Evolutionary conservation across 2,888 invertebrate genomes (phyloP), one percentile per base, ranked within the genome.

Genomic region (Actias luna): DNA sequence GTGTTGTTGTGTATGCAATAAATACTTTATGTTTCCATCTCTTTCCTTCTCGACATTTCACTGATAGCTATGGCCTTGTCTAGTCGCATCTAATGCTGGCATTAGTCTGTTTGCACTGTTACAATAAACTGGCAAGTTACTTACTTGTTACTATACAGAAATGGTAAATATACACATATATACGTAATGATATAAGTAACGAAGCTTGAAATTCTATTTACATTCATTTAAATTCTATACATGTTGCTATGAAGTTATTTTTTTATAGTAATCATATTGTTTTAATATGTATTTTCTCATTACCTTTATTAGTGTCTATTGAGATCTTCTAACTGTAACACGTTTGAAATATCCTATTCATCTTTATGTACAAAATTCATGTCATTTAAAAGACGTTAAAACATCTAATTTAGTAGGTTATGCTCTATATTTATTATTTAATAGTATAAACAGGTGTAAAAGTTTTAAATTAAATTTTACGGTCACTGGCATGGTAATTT

Each of bases 11-110:
- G 87, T 90, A 88, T 91, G 92, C 89, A 90, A 89, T 89, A 91
- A 90, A 89, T 89, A 89, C 88, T 85, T 84, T 85, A 77, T 91
- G 80, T 86, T 83, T 83, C 92, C 87, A 82, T 92, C 92, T 92
- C 92, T 91, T 90, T 92, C 91, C 84, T 83, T 85, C 92, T 88
- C 91, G 87, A 90, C 92, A 92, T 92, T 92, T 92, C 90, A 91
- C 90, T 90, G 92, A 92, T 92, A 92, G 90, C 87, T 89, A 82
- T 87, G 90, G 92, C 92, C 92, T 92, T 91, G 92, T 92, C 92
- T 92, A 92, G 91, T 92, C 90, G 89, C 92, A 92, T 92, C 92
- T 92, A 92, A 92, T 91, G 88, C 91, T 89, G 86, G 91, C 87
- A 77, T 88, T 90, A 90, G 92, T 85, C 76, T 74, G 87, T 92